These are phyloP conservation scores for Rhabdomys dilectus DNA, from an alignment of 2,113 vertebrate genomes.

Conservation along the genomic window DNA sequence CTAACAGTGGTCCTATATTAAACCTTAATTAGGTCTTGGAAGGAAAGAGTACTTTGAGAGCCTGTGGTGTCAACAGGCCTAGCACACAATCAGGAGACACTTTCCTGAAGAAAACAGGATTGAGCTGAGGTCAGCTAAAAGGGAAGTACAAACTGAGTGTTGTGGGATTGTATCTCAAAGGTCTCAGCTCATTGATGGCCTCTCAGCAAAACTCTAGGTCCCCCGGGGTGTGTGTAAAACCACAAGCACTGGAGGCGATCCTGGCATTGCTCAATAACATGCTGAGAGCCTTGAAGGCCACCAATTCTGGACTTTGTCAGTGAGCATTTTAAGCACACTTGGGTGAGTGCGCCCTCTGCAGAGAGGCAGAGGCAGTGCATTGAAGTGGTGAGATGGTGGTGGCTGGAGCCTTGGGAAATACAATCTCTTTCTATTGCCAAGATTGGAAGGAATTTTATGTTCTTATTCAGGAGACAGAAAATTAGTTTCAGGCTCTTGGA, in stretches of 20 bases:
- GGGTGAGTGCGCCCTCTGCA: neutral
- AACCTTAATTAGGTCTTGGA: neutral
- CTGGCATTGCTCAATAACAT: neutral
- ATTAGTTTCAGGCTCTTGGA: constrained; percentile 71
- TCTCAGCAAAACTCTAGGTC: neutral
- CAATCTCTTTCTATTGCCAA: constrained; percentile 66
- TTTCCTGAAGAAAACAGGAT: neutral
- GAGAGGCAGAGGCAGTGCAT: neutral
- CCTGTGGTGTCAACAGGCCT: no score
- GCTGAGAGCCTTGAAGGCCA: neutral
- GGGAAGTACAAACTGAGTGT: neutral
- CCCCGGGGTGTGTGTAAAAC: neutral
- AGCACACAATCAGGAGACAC: neutral
- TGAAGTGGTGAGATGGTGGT: neutral
- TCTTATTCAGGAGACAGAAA: constrained; percentile 64
- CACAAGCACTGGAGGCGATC: accelerated
- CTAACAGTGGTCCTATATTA: neutral
- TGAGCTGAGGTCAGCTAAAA: neutral
- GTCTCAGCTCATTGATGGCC: accelerated
- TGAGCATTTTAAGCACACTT: neutral
- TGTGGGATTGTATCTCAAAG: neutral
- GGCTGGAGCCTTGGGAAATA: constrained; percentile 28
- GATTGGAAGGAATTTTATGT: constrained; percentile 64
- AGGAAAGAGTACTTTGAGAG: neutral
- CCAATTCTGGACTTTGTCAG: neutral